Conservation (phyloP, 2,888 invertebrate genomes). For the Drosophila trichaetosa region DNA sequence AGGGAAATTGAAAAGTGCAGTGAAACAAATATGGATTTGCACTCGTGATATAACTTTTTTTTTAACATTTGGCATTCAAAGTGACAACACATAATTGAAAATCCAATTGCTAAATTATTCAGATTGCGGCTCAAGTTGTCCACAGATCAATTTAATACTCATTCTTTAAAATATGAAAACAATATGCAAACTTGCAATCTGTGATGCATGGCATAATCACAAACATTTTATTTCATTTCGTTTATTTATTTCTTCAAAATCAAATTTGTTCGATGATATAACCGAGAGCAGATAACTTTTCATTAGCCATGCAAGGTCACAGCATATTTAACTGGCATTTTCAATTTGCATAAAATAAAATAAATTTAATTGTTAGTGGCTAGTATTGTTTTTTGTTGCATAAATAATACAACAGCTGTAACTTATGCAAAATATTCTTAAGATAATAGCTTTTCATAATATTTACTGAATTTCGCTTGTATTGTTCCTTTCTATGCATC, state of each 20-base stretch:
- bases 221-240: not conserved
- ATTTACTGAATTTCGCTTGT: too few species aligned
- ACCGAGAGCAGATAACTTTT: not conserved
- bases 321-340: not conserved
- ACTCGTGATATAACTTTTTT: slow-evolving; percentile 61
- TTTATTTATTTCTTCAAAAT: too few species aligned
- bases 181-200: not conserved
- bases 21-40: slow-evolving; percentile 61
- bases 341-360: not conserved
- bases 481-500: not conserved
- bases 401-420: not conserved
- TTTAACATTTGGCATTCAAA: slow-evolving; percentile 36
- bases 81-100: slow-evolving; percentile 66
- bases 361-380: not conserved
- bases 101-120: slow-evolving; percentile 53
- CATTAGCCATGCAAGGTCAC: not conserved
- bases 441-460: too few species aligned
- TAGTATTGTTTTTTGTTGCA: not conserved
- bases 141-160: not conserved
- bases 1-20: slow-evolving; percentile 63
- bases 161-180: not conserved
- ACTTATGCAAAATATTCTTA: too few species aligned
- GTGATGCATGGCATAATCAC: not conserved
- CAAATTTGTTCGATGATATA: too few species aligned
- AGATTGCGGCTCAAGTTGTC: slow-evolving; percentile 21